Percentiles rank a stretch among this genome's conserved stretches.
Conservation (phyloP, 2,797 vertebrate species). For the Hydrolagus colliei region DNA sequence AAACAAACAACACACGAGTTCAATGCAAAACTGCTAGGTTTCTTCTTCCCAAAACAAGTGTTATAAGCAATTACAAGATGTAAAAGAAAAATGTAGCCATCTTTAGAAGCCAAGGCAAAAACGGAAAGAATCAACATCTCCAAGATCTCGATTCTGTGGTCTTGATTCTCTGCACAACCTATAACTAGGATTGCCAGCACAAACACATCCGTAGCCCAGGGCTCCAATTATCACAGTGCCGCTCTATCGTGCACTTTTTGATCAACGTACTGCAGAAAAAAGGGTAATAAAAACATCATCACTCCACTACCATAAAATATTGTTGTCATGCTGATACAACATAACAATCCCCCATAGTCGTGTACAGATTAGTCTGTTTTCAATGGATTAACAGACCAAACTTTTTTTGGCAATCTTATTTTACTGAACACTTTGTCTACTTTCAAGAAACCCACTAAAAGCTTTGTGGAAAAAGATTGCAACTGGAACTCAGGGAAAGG, state of each 20-base stretch:
- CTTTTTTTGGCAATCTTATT: neutral
- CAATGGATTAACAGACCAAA: neutral
- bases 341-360: neutral
- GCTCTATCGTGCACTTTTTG: neutral
- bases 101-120: neutral
- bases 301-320: neutral
- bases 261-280: neutral
- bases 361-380: neutral
- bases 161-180: neutral
- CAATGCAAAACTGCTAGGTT: neutral
- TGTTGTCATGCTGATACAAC: neutral
- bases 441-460: neutral
- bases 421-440: neutral
- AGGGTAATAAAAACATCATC: neutral
- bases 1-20: too few relatives aligned
- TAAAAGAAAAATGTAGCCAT: neutral
- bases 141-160: conserved; percentile 4
- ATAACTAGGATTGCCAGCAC: neutral
- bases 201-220: neutral
- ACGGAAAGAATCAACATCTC: neutral
- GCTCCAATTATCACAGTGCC: neutral
- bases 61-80: neutral
- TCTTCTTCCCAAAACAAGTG: neutral
- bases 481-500: neutral
- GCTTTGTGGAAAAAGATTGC: neutral